Base-by-base conservation (phyloP, 2,888 invertebrate species). In the Acanthosoma haemorrhoidale region DNA sequence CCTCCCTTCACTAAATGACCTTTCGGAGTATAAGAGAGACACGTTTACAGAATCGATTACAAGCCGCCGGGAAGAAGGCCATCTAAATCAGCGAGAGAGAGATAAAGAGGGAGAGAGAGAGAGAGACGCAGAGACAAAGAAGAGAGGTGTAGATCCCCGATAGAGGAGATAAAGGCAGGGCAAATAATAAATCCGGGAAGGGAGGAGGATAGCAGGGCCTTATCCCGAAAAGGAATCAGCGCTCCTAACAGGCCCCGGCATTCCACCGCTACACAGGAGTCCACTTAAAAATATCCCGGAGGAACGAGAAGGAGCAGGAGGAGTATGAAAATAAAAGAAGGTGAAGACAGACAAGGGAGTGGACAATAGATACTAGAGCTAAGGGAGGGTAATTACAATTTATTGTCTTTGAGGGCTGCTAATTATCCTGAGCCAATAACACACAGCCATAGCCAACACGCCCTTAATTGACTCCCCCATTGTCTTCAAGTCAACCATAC, bases 171-270 rank as follows among this genome's bases (percentile, higher is more conserved):
- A 63, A 18, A 69, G 29, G n/a, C 60, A 41, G 70, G 58, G 61
- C 72, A 71, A 71, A 70, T 72, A 74, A 66, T 76, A 75, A 75
- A 76, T 77, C 75, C 38, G 73, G 72, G 43, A 38, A 41, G 59
- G 68, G 66, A 70, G 70, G 72, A 69, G 57, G 61, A 63, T 61
- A 38, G 61, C 15, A 59, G 3, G 16, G 18, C 15, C 34, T 18
- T 29, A 51, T 51, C 51, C 51, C 21, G 51, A 51, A 51, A 51
- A 51, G 51, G 51, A 51, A 43, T 43, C 43, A 51, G 51, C 18
- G 29, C 25, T 25, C n/a, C n/a, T n/a, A n/a, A n/a, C n/a, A n/a
- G 21, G 29, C 51, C 51, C 51, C 51, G 51, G 25, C 51, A 51
- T 51, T 51, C 51, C 51, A n/a, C 4, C 51, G 29, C 51, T 51